A percentile compares a stretch with the other conserved stretches of the same genome.
These are phyloP conservation scores for Diarsia mendica DNA, from an alignment of 2,888 invertebrate genomes.

Conservation along the genomic window DNA sequence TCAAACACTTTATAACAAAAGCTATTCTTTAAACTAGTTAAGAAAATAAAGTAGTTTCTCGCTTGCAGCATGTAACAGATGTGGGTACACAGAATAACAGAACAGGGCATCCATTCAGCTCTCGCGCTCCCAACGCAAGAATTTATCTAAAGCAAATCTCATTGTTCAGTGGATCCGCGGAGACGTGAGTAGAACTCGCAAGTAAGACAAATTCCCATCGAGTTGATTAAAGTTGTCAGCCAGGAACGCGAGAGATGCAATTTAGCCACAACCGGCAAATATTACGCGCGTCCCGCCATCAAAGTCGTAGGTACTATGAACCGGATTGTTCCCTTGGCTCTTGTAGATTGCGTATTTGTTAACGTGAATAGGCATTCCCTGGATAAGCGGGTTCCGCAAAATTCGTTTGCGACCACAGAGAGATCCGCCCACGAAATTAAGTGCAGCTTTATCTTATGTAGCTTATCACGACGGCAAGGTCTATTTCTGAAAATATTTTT, in stretches of 20 bases:
- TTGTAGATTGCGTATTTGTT: constrained; percentile 64
- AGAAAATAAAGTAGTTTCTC: constrained; percentile 67
- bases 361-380: constrained; percentile 57
- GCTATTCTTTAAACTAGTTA: constrained; percentile 62
- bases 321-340: constrained; percentile 57
- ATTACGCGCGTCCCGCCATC: constrained; percentile 64
- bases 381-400: constrained; percentile 49
- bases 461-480: constrained; percentile 46
- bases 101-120: constrained; percentile 74
- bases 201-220: constrained; percentile 87
- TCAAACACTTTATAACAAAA: constrained; percentile 55
- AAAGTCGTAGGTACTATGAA: constrained; percentile 52
- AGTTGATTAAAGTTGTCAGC: constrained; percentile 87
- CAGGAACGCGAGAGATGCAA: constrained; percentile 80
- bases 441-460: constrained; percentile 53
- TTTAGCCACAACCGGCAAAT: constrained; percentile 75
- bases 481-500: constrained; percentile 43
- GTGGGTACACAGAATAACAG: constrained; percentile 69
- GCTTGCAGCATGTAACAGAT: constrained; percentile 65
- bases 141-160: constrained; percentile 86
- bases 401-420: constrained; percentile 48
- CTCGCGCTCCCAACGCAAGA: constrained; percentile 73
- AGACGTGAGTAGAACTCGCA: constrained; percentile 84
- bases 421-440: constrained; percentile 52
- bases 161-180: constrained; percentile 82